Base-by-base conservation (phyloP, 2,888 invertebrate species). In the Gymnocheta viridis region DNA sequence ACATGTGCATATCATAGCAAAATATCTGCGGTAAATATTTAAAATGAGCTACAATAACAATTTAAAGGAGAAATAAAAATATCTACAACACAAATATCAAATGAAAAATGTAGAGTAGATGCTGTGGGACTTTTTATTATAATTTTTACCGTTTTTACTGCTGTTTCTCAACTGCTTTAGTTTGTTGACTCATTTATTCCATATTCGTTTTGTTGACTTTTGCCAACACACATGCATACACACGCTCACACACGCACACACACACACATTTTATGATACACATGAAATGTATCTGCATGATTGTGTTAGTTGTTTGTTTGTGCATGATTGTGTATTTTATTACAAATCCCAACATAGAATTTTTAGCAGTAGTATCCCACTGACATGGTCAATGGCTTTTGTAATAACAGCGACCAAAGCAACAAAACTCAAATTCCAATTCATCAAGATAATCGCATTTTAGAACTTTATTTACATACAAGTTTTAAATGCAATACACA, bases 361-460 rank as follows among this genome's bases (percentile, higher is more conserved):
- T 72, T 64, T 35, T 54, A 19, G 22, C 60, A 77, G 29, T 47
- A 72, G 72, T 77, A 84, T 77, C 77, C 80, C 67, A 84, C 80
- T 84, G 84, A 69, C 77, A 84, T 77, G 80, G 84, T 81, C 84
- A 81, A 81, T 81, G 84, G 77, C 77, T 81, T n/a, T n/a, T 79
- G 85, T 82, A 62, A 85, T 82, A 85, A 76, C 79, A 76, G 64
- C 74, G 88, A 87, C 86, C 88, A 87, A 86, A 86, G 87, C 87
- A 87, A 86, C 86, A 89, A 88, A 88, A 89, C 89, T 90, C 87
- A 88, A 89, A 90, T 89, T 88, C 88, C 89, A 89, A 89, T 89
- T 90, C 90, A 89, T 89, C 89, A 89, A 88, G 89, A 90, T 89
- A 89, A 90, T 89, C 89, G 89, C 87, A 90, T 89, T 89, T 89